These are phyloP conservation scores for Sericinus montela DNA, from an alignment of 2,888 invertebrate species.

Conservation along the genomic window DNA sequence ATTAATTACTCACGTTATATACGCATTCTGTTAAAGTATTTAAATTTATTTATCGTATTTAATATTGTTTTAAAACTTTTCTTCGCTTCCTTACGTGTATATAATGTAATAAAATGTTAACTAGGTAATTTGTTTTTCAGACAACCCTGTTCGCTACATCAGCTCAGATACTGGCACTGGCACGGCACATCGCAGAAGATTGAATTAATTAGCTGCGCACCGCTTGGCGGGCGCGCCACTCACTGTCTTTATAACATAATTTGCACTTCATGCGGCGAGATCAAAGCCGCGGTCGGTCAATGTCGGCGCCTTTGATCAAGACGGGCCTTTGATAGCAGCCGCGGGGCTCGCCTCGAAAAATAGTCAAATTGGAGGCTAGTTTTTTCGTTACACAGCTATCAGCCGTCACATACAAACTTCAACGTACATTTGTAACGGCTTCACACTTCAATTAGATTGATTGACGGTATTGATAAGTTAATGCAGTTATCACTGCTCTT, in stretches of 20 bases:
- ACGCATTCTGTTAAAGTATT: too few species aligned
- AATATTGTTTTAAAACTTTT: too few species aligned
- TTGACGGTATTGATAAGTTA: too few species aligned
- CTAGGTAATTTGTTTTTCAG: too few species aligned
- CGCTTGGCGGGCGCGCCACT: constrained; percentile 64
- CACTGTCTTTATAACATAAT: constrained; percentile 79
- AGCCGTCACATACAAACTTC: too few species aligned
- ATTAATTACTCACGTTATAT: too few species aligned
- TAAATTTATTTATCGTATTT: too few species aligned
- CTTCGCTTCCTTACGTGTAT: too few species aligned
- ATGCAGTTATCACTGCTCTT: too few species aligned
- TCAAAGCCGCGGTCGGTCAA: constrained; percentile 70
- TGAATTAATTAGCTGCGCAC: constrained; percentile 72
- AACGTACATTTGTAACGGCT: too few species aligned
- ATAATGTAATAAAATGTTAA: too few species aligned
- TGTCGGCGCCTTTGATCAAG: constrained; percentile 77
- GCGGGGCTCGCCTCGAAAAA: constrained; percentile 71
- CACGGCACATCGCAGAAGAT: constrained; percentile 39
- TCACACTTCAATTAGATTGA: too few species aligned
- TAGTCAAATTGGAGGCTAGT: constrained; percentile 70
- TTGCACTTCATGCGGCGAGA: constrained; percentile 78
- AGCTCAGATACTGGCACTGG: constrained; percentile 19
- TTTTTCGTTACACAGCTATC: constrained; percentile 42
- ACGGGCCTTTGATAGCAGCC: constrained; percentile 70
- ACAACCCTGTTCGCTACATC: constrained; percentile 11